Base-by-base conservation (phyloP, 2,797 vertebrate genomes). In the Staurois parvus region DNA sequence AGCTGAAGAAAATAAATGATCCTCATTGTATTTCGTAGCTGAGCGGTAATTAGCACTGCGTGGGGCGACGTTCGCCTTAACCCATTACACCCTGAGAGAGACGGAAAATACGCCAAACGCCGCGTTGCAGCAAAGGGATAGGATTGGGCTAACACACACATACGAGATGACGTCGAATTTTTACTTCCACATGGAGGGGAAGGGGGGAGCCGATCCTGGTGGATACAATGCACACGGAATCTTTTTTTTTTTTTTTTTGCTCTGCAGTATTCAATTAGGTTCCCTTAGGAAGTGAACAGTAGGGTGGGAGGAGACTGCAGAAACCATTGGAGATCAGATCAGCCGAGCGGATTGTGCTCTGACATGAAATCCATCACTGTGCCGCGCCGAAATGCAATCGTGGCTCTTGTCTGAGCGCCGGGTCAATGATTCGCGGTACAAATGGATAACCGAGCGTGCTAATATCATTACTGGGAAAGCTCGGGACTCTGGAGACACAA, bases 281-380 rank as follows among this genome's bases (percentile, higher is more conserved):
- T 85, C 88, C 52, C 76, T 85, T 84, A 78, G 85, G 88, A 87
- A 74, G 76, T 80, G 73, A 10, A 64, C 86, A 85, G 86, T 88
- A 78, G 75, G 34, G 62, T 73, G 83, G 84, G 40, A 42, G 52
- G 80, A 59, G 85, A 80, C 82, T 26, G 37, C 30, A 66, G 37
- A 0, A 2, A 79, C 79, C 85, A 30, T 80, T 89, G 29, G 45
- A 68, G 79, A 89, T 52, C 42, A 34, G 86, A 86, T 88, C 87
- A 89, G 87, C 80, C 83, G 87, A 94, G 91, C 89, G 94, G 91
- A 93, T 88, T 85, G 93, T 91, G 90, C 88, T 88, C 87, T 92
- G 91, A 92, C 91, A 92, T 0, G 0, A 84, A 85, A 93, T 94
- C 92, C 90, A 90, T 92, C 91, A 89, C 1, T 0, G 52, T 52